Base-by-base conservation (phyloP, 2,797 vertebrate genomes). In the Bucorvus abyssinicus region DNA sequence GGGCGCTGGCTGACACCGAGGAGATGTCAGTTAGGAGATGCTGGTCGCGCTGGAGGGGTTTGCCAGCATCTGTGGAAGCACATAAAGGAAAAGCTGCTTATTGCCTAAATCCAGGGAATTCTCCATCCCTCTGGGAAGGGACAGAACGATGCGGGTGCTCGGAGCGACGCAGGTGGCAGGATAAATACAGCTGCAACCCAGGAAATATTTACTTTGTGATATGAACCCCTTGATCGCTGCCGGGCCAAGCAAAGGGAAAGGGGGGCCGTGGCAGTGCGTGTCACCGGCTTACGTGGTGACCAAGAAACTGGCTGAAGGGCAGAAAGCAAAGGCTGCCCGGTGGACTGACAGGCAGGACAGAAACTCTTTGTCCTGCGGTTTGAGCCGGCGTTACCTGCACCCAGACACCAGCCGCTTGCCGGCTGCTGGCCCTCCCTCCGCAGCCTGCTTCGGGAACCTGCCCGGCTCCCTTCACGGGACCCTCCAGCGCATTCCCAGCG, bases 11-110 rank as follows among this genome's bases (percentile, higher is more conserved):
- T 23, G 27, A 7, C 36, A 40, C 36, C 12, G 24, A 30, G 18
- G 2, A 55, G n/a, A n/a, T n/a, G n/a, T n/a, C n/a, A n/a, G 34
- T 22, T 22, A 10, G 0, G 2, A 55, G 86, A 44, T 14, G 53
- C 32, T 56, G 40, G 34, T 71, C 14, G 24, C 80, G 47, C 27
- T n/a, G 40, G n/a, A 60, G 75, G 3, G 23, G 27, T 26, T 42
- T 17, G 21, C 36, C 38, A 65, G 38, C 11, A 29, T 13, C 36
- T 67, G 44, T 32, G 76, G 69, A 49, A 77, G 38, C 55, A 76
- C 68, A 38, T 7, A 14, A 9, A 79, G 0, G 0, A 75, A 84
- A 87, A 83, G 7, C 50, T 47, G 38, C 71, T 69, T 29, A 0
- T 23, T 23, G 38, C 47, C n/a, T 11, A 19, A 55, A 55, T 29